Percentiles rank a stretch among this genome's conserved stretches.
Evolutionary conservation across 2,888 invertebrate species (phyloP).

Genomic region (Acanthococcus lagerstroemiae): DNA sequence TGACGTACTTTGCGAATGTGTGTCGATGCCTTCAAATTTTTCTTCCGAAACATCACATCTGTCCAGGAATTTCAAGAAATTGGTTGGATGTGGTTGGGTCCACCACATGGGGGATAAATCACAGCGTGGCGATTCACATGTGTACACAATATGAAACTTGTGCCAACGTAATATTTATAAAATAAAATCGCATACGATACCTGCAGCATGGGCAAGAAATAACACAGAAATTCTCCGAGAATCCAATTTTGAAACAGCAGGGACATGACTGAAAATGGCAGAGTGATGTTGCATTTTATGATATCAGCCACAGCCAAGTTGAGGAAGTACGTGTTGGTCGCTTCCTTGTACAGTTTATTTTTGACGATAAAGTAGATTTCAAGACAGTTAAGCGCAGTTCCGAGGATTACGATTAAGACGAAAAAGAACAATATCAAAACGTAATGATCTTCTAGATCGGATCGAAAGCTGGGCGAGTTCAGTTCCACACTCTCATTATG

Average conservation of each 20-base stretch:
- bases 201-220: slow-evolving; percentile 62
- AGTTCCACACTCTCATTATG: background rate
- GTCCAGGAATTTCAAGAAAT: no score
- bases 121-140: no score
- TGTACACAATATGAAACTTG: no score
- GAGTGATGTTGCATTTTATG: slow-evolving; percentile 54
- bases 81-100: no score
- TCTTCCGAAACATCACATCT: no score
- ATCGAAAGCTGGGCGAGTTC: slow-evolving; percentile 6
- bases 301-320: slow-evolving; percentile 58
- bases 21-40: no score
- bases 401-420: background rate
- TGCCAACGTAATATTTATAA: no score
- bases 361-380: slow-evolving; percentile 13
- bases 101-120: no score
- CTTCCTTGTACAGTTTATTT: slow-evolving; percentile 18
- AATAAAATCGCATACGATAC: slow-evolving; percentile 41
- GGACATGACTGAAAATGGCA: slow-evolving; percentile 59
- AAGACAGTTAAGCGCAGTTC: slow-evolving; percentile 5
- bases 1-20: no score
- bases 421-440: slow-evolving; percentile 1
- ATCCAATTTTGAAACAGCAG: slow-evolving; percentile 62
- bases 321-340: slow-evolving; percentile 49
- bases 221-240: slow-evolving; percentile 60
- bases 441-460: slow-evolving; percentile 9